Evolutionary conservation across 2,888 invertebrate genomes (phyloP).

Genomic region (Drosophila fungiperda): DNA sequence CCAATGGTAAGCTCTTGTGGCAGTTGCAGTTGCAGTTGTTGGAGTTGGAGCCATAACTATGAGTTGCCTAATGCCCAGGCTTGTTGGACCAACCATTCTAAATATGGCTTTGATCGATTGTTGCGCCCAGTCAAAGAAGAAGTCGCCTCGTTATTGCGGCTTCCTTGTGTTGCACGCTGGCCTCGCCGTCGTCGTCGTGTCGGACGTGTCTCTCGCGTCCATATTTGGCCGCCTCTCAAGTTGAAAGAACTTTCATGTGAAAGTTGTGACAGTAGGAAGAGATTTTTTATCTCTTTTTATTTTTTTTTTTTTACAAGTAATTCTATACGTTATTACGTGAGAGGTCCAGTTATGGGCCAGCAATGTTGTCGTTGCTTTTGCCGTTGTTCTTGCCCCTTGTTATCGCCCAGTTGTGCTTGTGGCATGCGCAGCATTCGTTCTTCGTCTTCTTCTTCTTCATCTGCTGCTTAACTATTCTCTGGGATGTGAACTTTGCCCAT

Average conservation of each 20-base stretch:
- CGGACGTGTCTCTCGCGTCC: constrained; percentile 61
- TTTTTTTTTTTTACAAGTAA: constrained; percentile 58
- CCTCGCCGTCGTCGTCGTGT: constrained; percentile 52
- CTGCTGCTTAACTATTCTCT: constrained; percentile 12
- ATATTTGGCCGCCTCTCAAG: constrained; percentile 79
- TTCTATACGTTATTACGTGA: constrained; percentile 79
- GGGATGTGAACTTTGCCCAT: constrained; percentile 74
- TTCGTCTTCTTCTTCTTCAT: constrained; percentile 10
- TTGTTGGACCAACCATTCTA: constrained; percentile 55
- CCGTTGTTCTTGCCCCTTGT: constrained; percentile 42
- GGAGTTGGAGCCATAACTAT: constrained; percentile 33
- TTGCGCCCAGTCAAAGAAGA: constrained; percentile 51
- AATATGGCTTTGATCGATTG: constrained; percentile 77
- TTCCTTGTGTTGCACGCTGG: constrained; percentile 34
- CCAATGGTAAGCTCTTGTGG: constrained; percentile 59
- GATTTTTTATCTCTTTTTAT: constrained; percentile 48
- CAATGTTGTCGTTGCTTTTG: constrained; percentile 61
- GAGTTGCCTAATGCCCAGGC: constrained; percentile 32
- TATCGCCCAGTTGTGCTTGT: constrained; percentile 37
- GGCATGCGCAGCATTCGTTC: constrained; percentile 32
- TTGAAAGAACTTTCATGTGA: constrained; percentile 82
- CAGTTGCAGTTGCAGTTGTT: constrained; percentile 4
- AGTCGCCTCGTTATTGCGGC: constrained; percentile 63
- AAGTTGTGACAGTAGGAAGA: constrained; percentile 80
- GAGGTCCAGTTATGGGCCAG: constrained; percentile 80